Conservation (phyloP, 2,113 vertebrate genomes). For the Tyrannus savana region DNA sequence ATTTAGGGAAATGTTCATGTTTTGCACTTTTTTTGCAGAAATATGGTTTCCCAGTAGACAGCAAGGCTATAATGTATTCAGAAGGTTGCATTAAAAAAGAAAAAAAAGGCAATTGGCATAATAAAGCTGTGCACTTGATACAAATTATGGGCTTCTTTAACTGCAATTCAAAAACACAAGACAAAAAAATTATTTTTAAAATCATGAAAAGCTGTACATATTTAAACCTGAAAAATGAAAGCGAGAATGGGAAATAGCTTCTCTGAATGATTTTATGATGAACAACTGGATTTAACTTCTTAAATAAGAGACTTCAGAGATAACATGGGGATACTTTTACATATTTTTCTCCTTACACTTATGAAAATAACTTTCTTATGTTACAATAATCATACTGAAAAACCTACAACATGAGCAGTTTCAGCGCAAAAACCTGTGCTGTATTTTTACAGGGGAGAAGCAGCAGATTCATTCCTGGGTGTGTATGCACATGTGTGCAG, state of each 20-base stretch:
- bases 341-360: neutral
- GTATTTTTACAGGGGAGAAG: neutral
- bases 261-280: conserved; percentile 16
- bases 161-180: neutral
- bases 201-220: neutral
- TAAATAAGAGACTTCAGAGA: conserved; percentile 18
- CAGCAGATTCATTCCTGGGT: neutral
- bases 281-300: neutral
- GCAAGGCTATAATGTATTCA: neutral
- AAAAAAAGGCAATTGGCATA: neutral
- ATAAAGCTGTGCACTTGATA: neutral
- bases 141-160: neutral
- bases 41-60: neutral
- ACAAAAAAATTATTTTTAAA: neutral
- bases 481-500: neutral
- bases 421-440: neutral
- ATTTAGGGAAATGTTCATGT: neutral
- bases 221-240: neutral
- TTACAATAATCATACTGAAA: neutral
- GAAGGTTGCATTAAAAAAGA: neutral
- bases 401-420: neutral
- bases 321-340: neutral
- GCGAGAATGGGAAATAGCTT: neutral
- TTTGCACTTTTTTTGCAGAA: neutral
- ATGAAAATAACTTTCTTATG: neutral